Base-by-base conservation (phyloP, 2,888 invertebrate species). In the Xylocampa areola region DNA sequence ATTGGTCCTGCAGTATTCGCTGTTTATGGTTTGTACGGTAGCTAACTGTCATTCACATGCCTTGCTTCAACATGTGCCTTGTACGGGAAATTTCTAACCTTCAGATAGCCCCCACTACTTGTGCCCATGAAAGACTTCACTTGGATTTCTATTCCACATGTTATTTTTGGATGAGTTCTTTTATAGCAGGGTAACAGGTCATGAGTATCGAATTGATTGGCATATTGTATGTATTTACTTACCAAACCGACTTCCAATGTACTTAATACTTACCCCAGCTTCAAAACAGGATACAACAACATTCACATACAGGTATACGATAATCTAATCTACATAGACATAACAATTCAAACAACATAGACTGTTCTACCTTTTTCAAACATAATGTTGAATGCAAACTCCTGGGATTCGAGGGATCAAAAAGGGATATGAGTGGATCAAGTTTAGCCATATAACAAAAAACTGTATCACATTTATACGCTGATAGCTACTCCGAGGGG, bases 281-380 rank as follows among this genome's bases (percentile, higher is more conserved):
- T 44, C 32, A 50, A 32, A 30, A 43, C 55, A 48, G 53, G 35
- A 49, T 43, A 55, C 41, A 69, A 50, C 43, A 54, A 50, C 70
- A 49, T 37, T 53, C 45, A 55, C 47, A 55, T 69, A 14, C n/a
- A n/a, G n/a, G n/a, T 37, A 50, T 25, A 41, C 25, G 32, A 53
- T 37, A 63, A 54, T 61, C 67, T 67, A 63, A 58, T 74, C 54
- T 74, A 66, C 62, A 54, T 60, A 43, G 8, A 65, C 19, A 53
- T 40, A 52, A 62, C 35, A 49, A 64, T 49, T 4, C 54, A 61
- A 74, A 71, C 58, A 62, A 60, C 43, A 53, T 58, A 60, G 29
- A 52, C n/a, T 49, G 33, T 45, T 53, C 36, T 60, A 54, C 72
- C 60, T 62, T 67, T 73, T 71, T 48, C 57, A 51, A 63, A 72